Base-by-base conservation (phyloP, 92 coral and sea anemone species). In the Zoanthus solanderi region DNA sequence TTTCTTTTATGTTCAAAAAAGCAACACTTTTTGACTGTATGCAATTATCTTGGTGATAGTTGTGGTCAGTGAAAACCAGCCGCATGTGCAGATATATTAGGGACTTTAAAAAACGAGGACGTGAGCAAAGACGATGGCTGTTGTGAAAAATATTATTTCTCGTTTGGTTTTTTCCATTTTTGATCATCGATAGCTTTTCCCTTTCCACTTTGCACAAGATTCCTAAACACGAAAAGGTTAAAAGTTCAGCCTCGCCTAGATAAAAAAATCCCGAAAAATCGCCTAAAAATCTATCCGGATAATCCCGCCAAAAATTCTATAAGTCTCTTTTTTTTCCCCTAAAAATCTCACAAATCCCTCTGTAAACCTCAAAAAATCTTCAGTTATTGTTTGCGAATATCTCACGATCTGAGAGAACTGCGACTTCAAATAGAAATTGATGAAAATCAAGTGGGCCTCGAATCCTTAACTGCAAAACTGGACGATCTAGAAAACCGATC, bases 401-500 rank as follows among this genome's bases (percentile, higher is more conserved):
- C 75, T 71, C 75, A 71, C 46, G 75, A 81, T 14, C 14, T 81
- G 34, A 63, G 44, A 56, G 15, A 81, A 53, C 72, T 60, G 7
- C 69, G 71, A 32, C 42, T 54, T 66, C 57, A 75, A 18, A 48
- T 32, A 18, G 16, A 46, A 77, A 71, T 52, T n/a, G 46, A 79
- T 15, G 78, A 63, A 79, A 52, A 47, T 37, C 48, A 69, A 66
- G 34, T 9, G 11, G 53, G 83, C 31, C 11, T 81, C 7, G 82
- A 76, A 10, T 63, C 53, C 7, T 44, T 89, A 44, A 32, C 29
- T 37, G 45, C 56, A 65, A 89, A 91, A 29, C 48, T 47, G 7
- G 89, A 88, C 52, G 89, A 88, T 34, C 91, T 88, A 23, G 91
- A 84, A 66, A 88, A 91, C 56, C 63, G 89, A 10, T 90, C 89